Base-by-base conservation (phyloP, 2,888 invertebrate species). In the Temnothorax unifasciatus region DNA sequence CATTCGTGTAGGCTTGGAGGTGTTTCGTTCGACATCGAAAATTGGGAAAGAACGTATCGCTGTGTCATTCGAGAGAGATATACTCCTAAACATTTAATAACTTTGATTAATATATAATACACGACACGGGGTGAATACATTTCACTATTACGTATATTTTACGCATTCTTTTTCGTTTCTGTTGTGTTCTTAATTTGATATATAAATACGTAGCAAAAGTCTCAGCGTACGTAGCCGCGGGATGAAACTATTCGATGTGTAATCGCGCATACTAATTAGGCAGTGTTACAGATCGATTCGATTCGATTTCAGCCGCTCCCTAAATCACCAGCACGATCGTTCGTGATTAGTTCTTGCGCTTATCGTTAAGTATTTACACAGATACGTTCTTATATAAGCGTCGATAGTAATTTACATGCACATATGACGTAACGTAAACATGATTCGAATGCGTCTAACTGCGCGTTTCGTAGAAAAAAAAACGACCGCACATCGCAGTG, bases 191-290 rank as follows among this genome's bases (percentile, higher is more conserved):
- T 81, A 88, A 86, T 91, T 90, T 90, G 89, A 92, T 93, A 91
- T 93, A 93, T 91, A 93, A 93, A 93, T 93, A 92, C 92, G 92
- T 93, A 93, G 92, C 92, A 93, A 93, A 92, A 90, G 90, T 90
- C 89, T 90, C 87, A 91, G 90, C 90, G 79, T 85, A 84, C 86
- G 89, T 85, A 89, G 85, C 84, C 87, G 82, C 85, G 79, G 73
- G 88, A 89, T 85, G 86, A 92, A 91, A 90, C 88, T 90, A 90
- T 93, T 93, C 90, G 92, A 93, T 91, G 91, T 81, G 59, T 90
- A 86, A 76, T 85, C 77, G 87, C 87, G 86, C 85, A 83, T 86
- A 88, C 75, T 90, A 89, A 86, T 84, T 92, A 85, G 86, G 87
- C 88, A 91, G 88, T 91, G 92, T 87, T 91, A 86, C 89, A 84